Base-by-base conservation (phyloP, 2,888 invertebrate genomes). In the Cheilosia urbana region DNA sequence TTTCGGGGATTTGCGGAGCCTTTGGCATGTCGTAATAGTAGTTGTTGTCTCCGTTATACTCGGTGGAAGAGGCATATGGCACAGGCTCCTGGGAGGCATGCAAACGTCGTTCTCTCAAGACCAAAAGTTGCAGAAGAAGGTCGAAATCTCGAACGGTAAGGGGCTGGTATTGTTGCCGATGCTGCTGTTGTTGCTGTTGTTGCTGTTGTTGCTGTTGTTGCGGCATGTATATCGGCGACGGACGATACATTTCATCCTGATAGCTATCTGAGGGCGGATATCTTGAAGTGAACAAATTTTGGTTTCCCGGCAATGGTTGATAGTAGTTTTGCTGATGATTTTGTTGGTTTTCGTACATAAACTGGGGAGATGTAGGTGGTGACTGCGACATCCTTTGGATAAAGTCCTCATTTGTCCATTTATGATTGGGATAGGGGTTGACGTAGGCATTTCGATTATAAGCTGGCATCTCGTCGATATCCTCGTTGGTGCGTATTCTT, bases 81-180 rank as follows among this genome's bases (percentile, higher is more conserved):
- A 13, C 2, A 9, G 63, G 53, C n/a, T 87, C 78, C 1, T 76
- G 62, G 3, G 51, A 5, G 24, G 82, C 53, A 90, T 95, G 94
- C 87, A 95, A 89, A 55, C 94, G 92, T 88, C 93, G 94, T 91
- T 96, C 96, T 63, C 95, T 92, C 37, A 94, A 90, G 45, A 96
- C 93, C 73, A 96, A 92, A 90, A 95, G 94, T 85, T 95, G 95
- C 6, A 96, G 92, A 49, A 96, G 91, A 60, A 94, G 93, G 89
- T 95, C 95, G 81, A 96, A 94, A 89, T 96, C 96, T 88, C 94
- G 93, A 1, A 95, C 95, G 89, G 95, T 96, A 2, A 96, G 94
- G 7, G 96, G 96, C 11, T 95, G 94, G 60, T 94, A 93, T 55
- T 95, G 62, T 1, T 63, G 68, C 2, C 49, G 47, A 6, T 47